Base-by-base conservation (phyloP, 2,797 vertebrate species). In the Pipistrellus pipistrellus region DNA sequence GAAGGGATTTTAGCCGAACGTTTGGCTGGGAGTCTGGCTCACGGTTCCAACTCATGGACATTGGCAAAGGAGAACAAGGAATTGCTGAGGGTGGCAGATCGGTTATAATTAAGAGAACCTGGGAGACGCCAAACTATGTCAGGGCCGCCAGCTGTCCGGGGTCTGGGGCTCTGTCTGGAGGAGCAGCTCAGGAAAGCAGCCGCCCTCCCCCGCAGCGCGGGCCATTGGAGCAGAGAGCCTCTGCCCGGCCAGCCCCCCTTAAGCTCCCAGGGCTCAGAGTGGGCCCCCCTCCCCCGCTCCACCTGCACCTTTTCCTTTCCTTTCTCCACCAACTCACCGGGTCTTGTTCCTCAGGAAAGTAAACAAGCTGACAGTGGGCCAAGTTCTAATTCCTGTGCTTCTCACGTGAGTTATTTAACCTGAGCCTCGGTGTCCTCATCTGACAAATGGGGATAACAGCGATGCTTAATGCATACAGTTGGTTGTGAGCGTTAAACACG, bases 21-120 rank as follows among this genome's bases (percentile, higher is more conserved):
- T 64, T 93, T 88, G 96, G 96, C 96, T 69, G 77, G 15, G 44
- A 62, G 35, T 86, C 76, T 1, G 3, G 48, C 55, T 59, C 48
- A 23, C 27, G 35, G 81, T 76, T 95, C 89, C 95, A 94, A 4
- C 59, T 68, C 71, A 1, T 9, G 84, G 51, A 53, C 71, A 57
- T 82, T 38, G 72, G 89, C n/a, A n/a, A 68, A 95, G 53, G 64
- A 44, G 83, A 93, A 72, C 59, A 72, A 95, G 83, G 85, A 85
- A 90, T 77, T 96, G 96, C 95, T 78, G 92, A 95, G 95, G 86
- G 76, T 51, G 92, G 96, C 57, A 80, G 85, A 94, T 76, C 86
- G 94, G 64, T 95, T 93, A 59, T 96, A 95, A 97, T 96, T 76
- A 95, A 91, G 96, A 96, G 96, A 95, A 91, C 91, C 91, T 94